phyloP scores from a whole-genome alignment of 1,140 invertebrate species.

The Drosophila sechellia region DNA sequence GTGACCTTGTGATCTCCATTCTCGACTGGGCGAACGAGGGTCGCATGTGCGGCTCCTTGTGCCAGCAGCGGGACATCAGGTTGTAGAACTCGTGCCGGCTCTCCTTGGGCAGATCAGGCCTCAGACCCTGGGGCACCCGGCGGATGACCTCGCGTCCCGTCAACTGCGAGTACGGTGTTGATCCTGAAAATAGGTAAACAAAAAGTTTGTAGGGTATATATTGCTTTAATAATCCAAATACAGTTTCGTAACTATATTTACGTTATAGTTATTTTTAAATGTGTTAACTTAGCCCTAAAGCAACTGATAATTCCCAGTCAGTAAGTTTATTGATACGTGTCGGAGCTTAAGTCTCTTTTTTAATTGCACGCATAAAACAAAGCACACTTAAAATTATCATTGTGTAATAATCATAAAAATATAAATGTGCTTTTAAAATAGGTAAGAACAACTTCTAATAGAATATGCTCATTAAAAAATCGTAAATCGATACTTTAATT shows the following conservation, averaged over 20 bases:
- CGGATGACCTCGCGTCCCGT: slow-evolving; percentile 91
- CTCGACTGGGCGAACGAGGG: slow-evolving; percentile 90
- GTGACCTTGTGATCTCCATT: slow-evolving; percentile 87
- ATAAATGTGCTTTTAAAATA: neutral
- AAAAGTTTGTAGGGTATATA: too few relatives aligned
- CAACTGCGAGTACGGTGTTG: slow-evolving; percentile 92
- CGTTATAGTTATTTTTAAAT: too few relatives aligned
- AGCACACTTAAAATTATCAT: neutral
- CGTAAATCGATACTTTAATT: slow-evolving; percentile 14
- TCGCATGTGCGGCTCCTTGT: slow-evolving; percentile 89
- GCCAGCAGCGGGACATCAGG: slow-evolving; percentile 91
- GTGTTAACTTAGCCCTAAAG: too few relatives aligned
- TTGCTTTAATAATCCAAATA: too few relatives aligned
- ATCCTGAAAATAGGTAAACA: slow-evolving; percentile 86
- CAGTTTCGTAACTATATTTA: too few relatives aligned
- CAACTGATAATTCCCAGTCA: too few relatives aligned
- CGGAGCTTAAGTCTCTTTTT: neutral
- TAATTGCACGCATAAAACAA: neutral
- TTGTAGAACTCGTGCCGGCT: slow-evolving; percentile 91
- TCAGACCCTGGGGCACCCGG: slow-evolving; percentile 90
- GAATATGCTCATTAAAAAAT: slow-evolving; percentile 3
- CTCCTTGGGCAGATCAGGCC: slow-evolving; percentile 90
- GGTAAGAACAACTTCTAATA: neutral
- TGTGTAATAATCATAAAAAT: neutral
- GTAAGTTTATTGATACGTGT: too few relatives aligned